Base-by-base conservation (phyloP, 2,888 invertebrate genomes). In the Cosmorhoe ocellata region DNA sequence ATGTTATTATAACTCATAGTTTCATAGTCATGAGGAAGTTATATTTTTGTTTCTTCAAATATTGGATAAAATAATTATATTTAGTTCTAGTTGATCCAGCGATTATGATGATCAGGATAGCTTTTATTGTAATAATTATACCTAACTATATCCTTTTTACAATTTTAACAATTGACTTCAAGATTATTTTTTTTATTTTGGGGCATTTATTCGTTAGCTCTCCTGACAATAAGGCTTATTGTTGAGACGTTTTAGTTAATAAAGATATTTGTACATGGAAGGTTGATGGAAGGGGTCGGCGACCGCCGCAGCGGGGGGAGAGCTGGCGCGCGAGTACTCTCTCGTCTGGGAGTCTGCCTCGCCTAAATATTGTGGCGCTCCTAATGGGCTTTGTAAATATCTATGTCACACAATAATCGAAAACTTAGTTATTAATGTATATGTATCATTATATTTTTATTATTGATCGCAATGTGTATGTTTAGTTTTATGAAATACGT, bases 381-480 rank as follows among this genome's bases (percentile, higher is more conserved):
- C 84, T 74, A 61, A 71, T 74, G 83, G 86, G 87, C 85, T 84
- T 87, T 90, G 90, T 90, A 90, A 89, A 90, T 90, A 90, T 86
- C 85, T 86, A 84, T 81, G 88, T 90, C 89, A 87, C 88, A 86
- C 87, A 87, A 85, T 89, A 88, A 86, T 90, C 87, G 83, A 87
- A 84, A 87, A 84, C 76, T 84, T 89, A 89, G 88, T 73, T 81
- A 81, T 83, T 86, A 88, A 87, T 82, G 89, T 89, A 89, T 88
- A 86, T 88, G 87, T 90, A 89, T 86, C 84, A 89, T 88, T 89
- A 87, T 89, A 89, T 89, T 90, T 89, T 89, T 90, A 89, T 86
- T 87, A 87, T 87, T 81, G 87, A 87, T 88, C 86, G 87, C 87
- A 84, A 84, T 71, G 72, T 84, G 84, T 88, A 88, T 83, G 82